phyloP scores from a whole-genome alignment of 2,113 vertebrate genomes.

The Poicephalus gulielmi region DNA sequence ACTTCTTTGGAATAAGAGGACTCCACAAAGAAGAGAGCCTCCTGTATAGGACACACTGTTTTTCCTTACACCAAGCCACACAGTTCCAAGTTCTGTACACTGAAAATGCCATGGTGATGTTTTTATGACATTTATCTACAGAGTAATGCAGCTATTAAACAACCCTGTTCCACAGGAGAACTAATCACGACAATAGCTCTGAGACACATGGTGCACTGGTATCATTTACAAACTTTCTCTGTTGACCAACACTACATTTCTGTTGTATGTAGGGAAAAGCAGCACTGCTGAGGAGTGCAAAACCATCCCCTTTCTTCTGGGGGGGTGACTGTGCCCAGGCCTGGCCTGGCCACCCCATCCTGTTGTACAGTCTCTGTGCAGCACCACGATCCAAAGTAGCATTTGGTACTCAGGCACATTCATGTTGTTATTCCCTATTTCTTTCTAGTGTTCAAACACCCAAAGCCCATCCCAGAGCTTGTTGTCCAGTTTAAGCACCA shows the following conservation, averaged over 20 bases:
- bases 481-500: background rate
- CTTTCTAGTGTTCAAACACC: background rate
- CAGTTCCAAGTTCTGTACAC: background rate
- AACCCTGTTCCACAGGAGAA: background rate
- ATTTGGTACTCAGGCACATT: background rate
- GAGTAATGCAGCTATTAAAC: background rate
- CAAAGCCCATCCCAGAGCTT: background rate
- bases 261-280: background rate
- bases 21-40: background rate
- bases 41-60: fast-evolving
- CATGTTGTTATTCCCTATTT: background rate
- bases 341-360: background rate
- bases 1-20: background rate
- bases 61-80: background rate
- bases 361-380: background rate
- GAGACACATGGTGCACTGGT: background rate
- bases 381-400: background rate
- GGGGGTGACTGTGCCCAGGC: background rate
- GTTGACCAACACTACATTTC: background rate
- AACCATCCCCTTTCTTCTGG: background rate
- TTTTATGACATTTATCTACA: background rate
- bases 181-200: background rate
- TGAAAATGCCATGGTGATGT: background rate
- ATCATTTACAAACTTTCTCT: background rate
- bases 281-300: background rate